Evolutionary conservation across 2,113 vertebrate species (phyloP), one percentile per base, ranked within the genome.

Genomic region (Spilogale gracilis): DNA sequence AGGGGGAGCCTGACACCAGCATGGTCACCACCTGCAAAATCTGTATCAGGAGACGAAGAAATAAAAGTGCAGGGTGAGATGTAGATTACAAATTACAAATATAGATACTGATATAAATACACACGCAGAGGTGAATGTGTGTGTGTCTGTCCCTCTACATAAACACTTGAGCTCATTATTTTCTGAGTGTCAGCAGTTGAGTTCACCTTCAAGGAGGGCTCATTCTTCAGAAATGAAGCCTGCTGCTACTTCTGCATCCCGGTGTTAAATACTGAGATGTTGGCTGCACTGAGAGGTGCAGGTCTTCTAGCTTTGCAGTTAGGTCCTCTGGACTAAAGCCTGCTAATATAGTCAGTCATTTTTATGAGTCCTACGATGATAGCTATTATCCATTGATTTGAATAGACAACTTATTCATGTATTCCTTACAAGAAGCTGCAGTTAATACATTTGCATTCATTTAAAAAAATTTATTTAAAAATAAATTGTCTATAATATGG

Each of bases 391-490:
- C 74, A 79, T 60, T 58, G 21, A 73, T 4, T 65, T 38, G 16
- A 80, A 80, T 81, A 88, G 81, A 25, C 27, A 80, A 32, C 5
- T 52, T 50, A 90, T 52, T 81, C 27, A 92, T 12, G 32, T 78
- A 69, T 78, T 67, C 50, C 30, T 80, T 81, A 74, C 21, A 45
- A 80, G 58, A 84, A 38, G n/a, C 76, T 78, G n/a, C 56, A 27
- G 58, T 76, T 81, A 61, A 80, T 95, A 32, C 38, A n/a, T 38
- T 32, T 9, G 8, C 32, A 83, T 60, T 87, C 20, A 52, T 84
- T 91, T 92, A 8, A 9, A 93, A 93, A 69, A 38, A 83, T 60
- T 87, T 16, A 52, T 84, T 91, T 92, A 8, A 9, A 93, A 93
- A 69, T 27, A 78, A 67, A 45, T 30, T 4, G 89, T 61, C 25